Base-by-base conservation (phyloP, 2,888 invertebrate species). In the Podabrus alpinus region DNA sequence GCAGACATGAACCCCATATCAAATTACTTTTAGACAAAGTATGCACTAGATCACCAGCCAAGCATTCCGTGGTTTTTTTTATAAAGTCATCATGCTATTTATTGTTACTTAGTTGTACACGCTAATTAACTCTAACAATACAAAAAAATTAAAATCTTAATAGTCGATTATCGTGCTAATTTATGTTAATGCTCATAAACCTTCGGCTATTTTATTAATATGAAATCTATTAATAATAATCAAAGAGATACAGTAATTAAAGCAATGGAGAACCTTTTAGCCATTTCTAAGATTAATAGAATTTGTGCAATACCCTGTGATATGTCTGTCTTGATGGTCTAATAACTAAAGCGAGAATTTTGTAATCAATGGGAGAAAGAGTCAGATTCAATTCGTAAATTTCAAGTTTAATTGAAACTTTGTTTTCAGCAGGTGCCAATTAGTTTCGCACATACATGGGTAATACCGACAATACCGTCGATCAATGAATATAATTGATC, bases 21-120 rank as follows among this genome's bases (percentile, higher is more conserved):
- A 17, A 45, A 66, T 77, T 77, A 77, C 77, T 74, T 67, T 76
- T 73, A 75, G 59, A 61, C 68, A 68, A 74, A 74, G 74, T 76
- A 69, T 72, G 62, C 15, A 59, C 72, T 61, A 75, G 66, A 60
- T 66, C 24, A 69, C 15, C 68, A 72, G 45, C 68, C 29, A 68
- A 61, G 66, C 59, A 72, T 72, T 72, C 25, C 68, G 15, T 16
- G 24, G 24, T 60, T 24, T 59, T 59, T 69, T 45, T 71, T 69
- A 69, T 69, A 69, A 24, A 60, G 21, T 61, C 61, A 59, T 69
- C 11, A 59, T 69, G 21, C n/a, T 15, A n/a, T 19, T 62, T 62
- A 19, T 62, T 19, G 62, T 19, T 62, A 17, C 13, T 15, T 17
- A 13, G n/a, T n/a, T n/a, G n/a, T n/a, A 19, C 62, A 11, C 62